These are phyloP conservation scores for Heliothis virescens DNA, from an alignment of 1,140 invertebrate species.

Conservation along the genomic window DNA sequence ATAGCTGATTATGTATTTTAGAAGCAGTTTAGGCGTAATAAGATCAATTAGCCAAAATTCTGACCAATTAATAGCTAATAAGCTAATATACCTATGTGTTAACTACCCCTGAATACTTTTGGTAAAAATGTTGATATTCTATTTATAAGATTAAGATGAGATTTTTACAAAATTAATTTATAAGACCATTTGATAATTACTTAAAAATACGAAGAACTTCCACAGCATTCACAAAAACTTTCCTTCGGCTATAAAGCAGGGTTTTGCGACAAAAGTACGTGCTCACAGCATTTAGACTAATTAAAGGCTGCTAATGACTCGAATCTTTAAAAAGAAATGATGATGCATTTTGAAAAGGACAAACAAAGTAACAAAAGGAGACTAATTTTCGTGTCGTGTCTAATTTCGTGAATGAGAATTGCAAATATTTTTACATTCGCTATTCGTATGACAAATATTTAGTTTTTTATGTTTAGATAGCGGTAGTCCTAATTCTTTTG, in stretches of 20 bases:
- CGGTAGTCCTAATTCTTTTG: neutral
- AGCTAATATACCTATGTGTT: too few relatives aligned
- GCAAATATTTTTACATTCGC: neutral
- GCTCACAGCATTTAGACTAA: slow-evolving; percentile 25
- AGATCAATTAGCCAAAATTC: too few relatives aligned
- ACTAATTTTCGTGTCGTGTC: neutral
- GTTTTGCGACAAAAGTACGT: slow-evolving; percentile 3
- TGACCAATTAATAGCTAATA: too few relatives aligned
- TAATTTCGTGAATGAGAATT: neutral
- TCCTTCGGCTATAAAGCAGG: neutral
- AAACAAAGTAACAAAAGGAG: slow-evolving; percentile 8
- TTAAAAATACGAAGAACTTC: neutral
- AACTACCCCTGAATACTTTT: too few relatives aligned
- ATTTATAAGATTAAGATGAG: too few relatives aligned
- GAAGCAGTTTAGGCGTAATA: too few relatives aligned
- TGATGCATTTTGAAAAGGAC: slow-evolving; percentile 1
- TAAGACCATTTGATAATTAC: too few relatives aligned
- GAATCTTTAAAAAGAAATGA: slow-evolving; percentile 7
- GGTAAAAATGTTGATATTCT: too few relatives aligned
- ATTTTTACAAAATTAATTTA: too few relatives aligned
- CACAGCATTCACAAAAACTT: neutral
- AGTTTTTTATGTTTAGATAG: neutral
- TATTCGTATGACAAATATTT: neutral
- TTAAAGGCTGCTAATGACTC: slow-evolving; percentile 16
- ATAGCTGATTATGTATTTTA: too few relatives aligned